Evolutionary conservation across 2,797 vertebrate species (phyloP).

Genomic region (Acanthurus lineatus): DNA sequence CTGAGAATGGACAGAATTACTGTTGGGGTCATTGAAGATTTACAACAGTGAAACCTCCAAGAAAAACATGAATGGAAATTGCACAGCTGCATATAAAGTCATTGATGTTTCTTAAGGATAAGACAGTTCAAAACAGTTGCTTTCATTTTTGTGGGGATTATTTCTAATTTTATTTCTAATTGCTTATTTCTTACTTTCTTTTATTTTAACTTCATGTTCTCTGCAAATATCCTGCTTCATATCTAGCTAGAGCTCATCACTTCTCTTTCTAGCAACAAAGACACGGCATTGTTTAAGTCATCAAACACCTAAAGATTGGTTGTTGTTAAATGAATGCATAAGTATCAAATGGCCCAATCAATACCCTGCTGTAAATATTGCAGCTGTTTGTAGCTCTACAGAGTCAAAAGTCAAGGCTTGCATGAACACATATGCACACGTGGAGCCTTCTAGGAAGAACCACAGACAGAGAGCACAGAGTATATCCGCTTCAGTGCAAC

Average conservation of each 20-base stretch:
- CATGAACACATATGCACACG: conserved; percentile 11
- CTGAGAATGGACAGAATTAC: conserved; percentile 58
- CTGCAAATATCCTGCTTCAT: not conserved
- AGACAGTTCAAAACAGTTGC: not conserved
- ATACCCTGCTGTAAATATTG: conserved; percentile 15
- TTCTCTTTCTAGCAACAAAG: not conserved
- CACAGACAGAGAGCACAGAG: conserved; percentile 74
- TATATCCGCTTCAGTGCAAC: conserved; percentile 74
- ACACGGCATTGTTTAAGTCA: not conserved
- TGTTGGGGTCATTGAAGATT: conserved; percentile 63
- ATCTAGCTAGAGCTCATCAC: not conserved
- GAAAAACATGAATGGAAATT: conserved; percentile 71
- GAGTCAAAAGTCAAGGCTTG: conserved; percentile 35
- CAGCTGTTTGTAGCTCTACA: conserved; percentile 51
- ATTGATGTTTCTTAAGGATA: not conserved
- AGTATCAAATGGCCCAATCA: conserved; percentile 18
- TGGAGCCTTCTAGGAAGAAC: conserved; percentile 88
- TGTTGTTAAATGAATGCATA: not conserved
- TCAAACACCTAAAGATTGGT: not conserved
- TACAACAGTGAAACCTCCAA: conserved; percentile 69
- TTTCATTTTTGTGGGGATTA: not conserved
- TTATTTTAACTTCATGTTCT: not conserved
- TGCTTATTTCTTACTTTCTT: not conserved
- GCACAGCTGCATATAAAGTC: conserved; percentile 1
- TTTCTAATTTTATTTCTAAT: not conserved